Base-by-base conservation (phyloP, 2,113 vertebrate species). In the Cathartes aura region DNA sequence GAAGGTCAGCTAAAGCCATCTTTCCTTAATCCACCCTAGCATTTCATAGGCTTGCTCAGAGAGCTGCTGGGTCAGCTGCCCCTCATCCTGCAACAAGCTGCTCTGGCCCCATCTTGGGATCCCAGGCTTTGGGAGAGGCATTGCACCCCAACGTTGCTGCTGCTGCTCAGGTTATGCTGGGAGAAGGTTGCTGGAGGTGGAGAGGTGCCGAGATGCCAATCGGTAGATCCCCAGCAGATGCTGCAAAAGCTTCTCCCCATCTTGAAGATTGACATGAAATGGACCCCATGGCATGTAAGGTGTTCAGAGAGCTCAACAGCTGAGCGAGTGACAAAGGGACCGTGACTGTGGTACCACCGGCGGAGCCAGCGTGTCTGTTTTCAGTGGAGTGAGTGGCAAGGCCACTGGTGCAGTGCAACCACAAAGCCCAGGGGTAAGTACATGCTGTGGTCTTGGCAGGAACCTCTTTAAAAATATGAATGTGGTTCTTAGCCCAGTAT, bases 311-410 rank as follows among this genome's bases (percentile, higher is more conserved):
- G 27, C 55, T 74, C 6, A 2, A 21, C 2, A 11, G 58, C 83
- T 43, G 38, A 45, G 70, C 3, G 5, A 62, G 67, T 38, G 52
- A 26, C 40, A 11, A n/a, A 80, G n/a, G 40, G 11, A n/a, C 32
- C 3, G 48, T 60, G 43, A 8, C 34, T 47, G 14, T 59, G 45
- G 23, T 58, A 11, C n/a, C 10, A 1, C 29, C 5, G 1, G 2
- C 9, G 5, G 17, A 84, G 50, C 50, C 71, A 40, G 11, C 8
- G 3, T 48, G 47, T 63, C 43, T 52, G 43, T 53, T 56, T 36
- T 21, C 30, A 36, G 47, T 9, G 53, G 38, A 47, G 56, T 13
- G 30, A 47, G 47, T 12, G 15, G 42, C 48, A 67, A 78, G 43
- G 59, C 45, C 56, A 5, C 56, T 6, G 36, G 30, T 43, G 63